Conservation (phyloP, 2,113 vertebrate genomes). For the Leucopternis melanops region DNA sequence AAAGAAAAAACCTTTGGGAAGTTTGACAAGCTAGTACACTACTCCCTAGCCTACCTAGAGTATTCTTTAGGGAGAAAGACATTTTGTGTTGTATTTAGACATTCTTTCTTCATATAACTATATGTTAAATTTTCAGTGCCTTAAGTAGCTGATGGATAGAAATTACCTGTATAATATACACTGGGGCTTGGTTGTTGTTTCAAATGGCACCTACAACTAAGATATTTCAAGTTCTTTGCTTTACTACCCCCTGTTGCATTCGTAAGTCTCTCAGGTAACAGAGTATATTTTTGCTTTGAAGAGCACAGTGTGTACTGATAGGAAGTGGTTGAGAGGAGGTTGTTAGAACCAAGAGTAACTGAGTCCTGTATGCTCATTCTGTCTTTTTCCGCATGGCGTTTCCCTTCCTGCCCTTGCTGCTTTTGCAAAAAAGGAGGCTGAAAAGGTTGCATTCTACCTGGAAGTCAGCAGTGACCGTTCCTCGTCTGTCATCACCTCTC, state of each 20-base stretch:
- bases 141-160: not conserved
- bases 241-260: not conserved
- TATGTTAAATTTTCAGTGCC: not conserved
- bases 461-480: not conserved
- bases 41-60: not conserved
- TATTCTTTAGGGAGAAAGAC: not conserved
- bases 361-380: not conserved
- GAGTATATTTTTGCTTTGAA: not conserved
- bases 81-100: not conserved
- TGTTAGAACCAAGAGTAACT: not conserved
- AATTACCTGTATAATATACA: not conserved
- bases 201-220: not conserved
- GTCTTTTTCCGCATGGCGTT: not conserved
- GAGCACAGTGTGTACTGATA: not conserved
- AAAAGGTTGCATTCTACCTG: not conserved
- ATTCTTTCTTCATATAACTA: not conserved
- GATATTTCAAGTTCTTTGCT: not conserved
- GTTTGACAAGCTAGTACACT: not conserved
- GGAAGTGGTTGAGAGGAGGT: not conserved
- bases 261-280: not conserved
- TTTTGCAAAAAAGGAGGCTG: not conserved
- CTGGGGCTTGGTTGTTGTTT: not conserved
- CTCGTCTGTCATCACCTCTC: not conserved
- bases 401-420: not conserved
- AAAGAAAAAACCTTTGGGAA: not conserved